Conservation (phyloP, 2,888 invertebrate genomes). For the Odontothrips loti region DNA sequence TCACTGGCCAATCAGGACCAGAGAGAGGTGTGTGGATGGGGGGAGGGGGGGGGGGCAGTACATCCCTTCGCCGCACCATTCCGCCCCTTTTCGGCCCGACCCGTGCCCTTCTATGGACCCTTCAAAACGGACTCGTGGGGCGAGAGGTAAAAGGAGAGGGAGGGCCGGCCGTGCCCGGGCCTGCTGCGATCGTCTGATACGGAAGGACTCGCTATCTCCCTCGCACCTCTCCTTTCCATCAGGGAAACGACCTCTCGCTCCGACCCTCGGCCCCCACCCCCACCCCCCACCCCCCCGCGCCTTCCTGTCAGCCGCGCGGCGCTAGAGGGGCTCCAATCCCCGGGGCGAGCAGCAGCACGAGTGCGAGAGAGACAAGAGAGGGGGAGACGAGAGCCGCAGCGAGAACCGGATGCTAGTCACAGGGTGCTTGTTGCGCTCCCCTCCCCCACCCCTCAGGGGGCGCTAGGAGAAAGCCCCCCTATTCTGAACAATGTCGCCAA, state of each 20-base stretch:
- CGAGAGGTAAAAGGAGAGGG: no score
- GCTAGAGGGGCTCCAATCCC: no score
- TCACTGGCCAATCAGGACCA: no score
- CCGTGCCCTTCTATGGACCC: no score
- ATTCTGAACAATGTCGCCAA: slow-evolving; percentile 2
- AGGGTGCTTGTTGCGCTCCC: slow-evolving; percentile 17
- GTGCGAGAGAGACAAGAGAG: no score
- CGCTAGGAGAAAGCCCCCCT: not conserved
- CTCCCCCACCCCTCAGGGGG: not conserved
- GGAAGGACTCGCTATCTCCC: not conserved
- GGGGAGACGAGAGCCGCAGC: not conserved
- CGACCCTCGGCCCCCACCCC: not conserved
- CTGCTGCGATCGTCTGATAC: no score
- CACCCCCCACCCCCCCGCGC: not conserved
- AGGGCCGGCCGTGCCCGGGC: not conserved
- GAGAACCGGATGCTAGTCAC: slow-evolving; percentile 2
- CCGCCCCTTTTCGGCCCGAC: not conserved
- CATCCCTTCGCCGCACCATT: no score
- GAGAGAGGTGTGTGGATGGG: not conserved
- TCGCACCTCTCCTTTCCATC: not conserved
- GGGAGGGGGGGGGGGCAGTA: not conserved
- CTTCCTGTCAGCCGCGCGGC: not conserved
- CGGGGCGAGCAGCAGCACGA: no score
- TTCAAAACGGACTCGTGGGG: no score
- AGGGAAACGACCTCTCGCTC: not conserved